Percentiles rank a stretch among this genome's conserved stretches.
These are phyloP conservation scores for Gymnorhina tibicen DNA, from an alignment of 2,113 vertebrate species.

Conservation along the genomic window DNA sequence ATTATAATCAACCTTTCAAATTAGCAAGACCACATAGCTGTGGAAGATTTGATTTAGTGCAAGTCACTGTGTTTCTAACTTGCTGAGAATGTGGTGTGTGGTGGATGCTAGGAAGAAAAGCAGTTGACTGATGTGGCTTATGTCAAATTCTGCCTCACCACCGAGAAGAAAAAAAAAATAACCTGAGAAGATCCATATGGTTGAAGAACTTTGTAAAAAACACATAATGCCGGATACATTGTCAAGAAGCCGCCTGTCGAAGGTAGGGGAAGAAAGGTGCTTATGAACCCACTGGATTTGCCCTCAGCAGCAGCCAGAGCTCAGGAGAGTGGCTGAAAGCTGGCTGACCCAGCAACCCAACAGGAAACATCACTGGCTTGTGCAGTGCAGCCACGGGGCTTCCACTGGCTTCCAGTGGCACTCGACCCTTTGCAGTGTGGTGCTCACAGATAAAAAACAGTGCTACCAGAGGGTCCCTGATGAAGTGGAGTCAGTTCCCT, in stretches of 20 bases:
- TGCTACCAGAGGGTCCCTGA: fast-evolving
- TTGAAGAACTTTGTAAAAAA: not conserved
- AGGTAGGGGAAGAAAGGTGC: not conserved
- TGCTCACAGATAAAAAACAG: not conserved
- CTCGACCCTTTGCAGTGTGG: not conserved
- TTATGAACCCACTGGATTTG: not conserved
- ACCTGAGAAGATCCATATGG: not conserved
- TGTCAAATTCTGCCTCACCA: not conserved
- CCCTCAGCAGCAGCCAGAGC: not conserved
- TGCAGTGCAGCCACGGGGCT: not conserved
- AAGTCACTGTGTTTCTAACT: not conserved
- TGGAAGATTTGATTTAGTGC: not conserved
- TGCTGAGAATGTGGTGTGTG: not conserved
- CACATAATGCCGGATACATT: not conserved
- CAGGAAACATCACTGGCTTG: not conserved
- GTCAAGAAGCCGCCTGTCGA: not conserved
- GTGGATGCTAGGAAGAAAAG: not conserved
- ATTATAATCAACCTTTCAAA: not conserved
- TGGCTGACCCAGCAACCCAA: not conserved
- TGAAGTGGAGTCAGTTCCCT: not conserved
- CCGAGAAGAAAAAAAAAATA: not conserved
- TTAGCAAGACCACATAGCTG: not conserved
- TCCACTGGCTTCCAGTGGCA: not conserved
- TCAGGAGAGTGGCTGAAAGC: not conserved
- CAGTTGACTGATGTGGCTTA: not conserved